Evolutionary conservation across 2,888 invertebrate genomes (phyloP).

Genomic region (Thymelicus lineola): DNA sequence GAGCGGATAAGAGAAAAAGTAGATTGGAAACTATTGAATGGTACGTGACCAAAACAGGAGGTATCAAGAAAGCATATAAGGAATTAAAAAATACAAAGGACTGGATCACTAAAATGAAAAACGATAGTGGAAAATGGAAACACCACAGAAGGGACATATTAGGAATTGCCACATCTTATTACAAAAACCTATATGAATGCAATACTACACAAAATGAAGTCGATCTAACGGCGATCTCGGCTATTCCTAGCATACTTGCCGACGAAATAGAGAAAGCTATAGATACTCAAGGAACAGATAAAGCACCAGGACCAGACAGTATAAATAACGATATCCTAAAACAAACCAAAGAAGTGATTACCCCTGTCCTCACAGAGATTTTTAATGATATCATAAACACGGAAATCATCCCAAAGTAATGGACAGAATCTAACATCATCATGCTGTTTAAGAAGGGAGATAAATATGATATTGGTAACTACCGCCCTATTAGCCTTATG

Average conservation of each 20-base stretch:
- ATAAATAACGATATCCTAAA: conserved; percentile 43
- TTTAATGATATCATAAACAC: conserved; percentile 31
- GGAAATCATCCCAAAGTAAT: conserved; percentile 45
- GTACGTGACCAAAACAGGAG: background rate
- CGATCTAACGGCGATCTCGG: too few relatives aligned
- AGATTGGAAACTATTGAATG: background rate
- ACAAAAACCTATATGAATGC: background rate
- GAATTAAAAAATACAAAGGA: background rate
- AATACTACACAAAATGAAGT: background rate
- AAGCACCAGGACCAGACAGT: conserved; percentile 44
- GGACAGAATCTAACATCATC: conserved; percentile 46
- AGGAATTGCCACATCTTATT: background rate
- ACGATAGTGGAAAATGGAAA: background rate
- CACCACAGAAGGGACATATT: background rate
- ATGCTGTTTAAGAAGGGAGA: conserved; percentile 46
- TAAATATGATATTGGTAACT: too few relatives aligned
- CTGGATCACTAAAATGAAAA: background rate
- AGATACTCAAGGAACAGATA: conserved; percentile 40
- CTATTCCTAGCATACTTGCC: background rate
- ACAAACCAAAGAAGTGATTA: conserved; percentile 27
- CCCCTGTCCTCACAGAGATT: conserved; percentile 42
- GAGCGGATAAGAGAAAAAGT: background rate
- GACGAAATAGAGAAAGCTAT: conserved; percentile 39
- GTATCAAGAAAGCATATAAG: background rate
- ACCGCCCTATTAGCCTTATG: too few relatives aligned